Evolutionary conservation across 2,888 invertebrate species (phyloP).

Genomic region (Andrena marginata): DNA sequence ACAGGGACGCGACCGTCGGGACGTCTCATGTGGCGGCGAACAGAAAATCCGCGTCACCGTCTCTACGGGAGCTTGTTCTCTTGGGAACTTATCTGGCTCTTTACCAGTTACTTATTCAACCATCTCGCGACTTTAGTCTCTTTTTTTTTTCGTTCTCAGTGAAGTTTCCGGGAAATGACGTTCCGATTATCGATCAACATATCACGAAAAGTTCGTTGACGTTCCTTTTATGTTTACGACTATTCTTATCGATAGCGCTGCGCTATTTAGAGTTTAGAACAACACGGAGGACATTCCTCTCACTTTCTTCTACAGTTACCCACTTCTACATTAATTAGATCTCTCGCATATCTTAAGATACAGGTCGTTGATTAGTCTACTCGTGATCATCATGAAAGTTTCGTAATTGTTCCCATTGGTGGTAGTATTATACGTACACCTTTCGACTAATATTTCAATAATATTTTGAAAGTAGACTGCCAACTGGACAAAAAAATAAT

Average conservation of each 20-base stretch:
- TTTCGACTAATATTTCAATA: not conserved
- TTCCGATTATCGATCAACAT: not conserved
- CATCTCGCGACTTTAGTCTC: constrained; percentile 6
- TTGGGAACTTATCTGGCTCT: constrained; percentile 35
- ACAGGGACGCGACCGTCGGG: constrained; percentile 22
- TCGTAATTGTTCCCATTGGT: not conserved
- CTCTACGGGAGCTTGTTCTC: constrained; percentile 21
- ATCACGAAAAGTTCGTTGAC: no score
- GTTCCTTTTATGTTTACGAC: no score
- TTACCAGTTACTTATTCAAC: constrained; percentile 22
- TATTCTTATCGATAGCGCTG: no score
- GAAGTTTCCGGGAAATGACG: not conserved
- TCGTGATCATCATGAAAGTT: not conserved
- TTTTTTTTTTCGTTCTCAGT: not conserved
- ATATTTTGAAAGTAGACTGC: constrained; percentile 10
- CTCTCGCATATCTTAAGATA: not conserved
- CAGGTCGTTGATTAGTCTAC: not conserved
- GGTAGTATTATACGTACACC: not conserved
- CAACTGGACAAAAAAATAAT: not conserved
- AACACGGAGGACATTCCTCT: no score
- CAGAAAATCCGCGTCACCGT: constrained; percentile 33
- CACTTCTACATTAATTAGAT: not conserved
- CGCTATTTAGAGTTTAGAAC: no score
- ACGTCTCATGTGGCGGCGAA: constrained; percentile 23
- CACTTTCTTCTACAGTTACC: no score